A percentile compares a stretch with the other conserved stretches of the same genome.
These are phyloP conservation scores for Heliconius charithonia DNA, from an alignment of 2,888 invertebrate species.

Conservation along the genomic window DNA sequence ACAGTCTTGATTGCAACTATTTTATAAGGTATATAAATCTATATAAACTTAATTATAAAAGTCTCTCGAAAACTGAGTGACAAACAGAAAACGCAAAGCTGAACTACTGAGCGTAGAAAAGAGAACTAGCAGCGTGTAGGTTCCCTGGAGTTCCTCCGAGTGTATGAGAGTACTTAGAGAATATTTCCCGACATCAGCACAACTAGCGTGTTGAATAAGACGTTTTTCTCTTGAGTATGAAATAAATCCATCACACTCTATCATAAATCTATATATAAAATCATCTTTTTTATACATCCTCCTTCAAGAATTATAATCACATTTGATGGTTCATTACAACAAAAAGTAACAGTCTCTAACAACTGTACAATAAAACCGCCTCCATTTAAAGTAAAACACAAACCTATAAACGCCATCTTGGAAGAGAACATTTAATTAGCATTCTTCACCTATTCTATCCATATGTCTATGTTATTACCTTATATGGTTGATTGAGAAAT, in stretches of 20 bases:
- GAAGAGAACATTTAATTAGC: neutral
- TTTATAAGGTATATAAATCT: too few relatives aligned
- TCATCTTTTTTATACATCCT: neutral
- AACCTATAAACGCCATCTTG: neutral
- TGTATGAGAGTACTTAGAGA: too few relatives aligned
- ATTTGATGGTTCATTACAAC: constrained; percentile 14
- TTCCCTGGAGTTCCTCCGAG: too few relatives aligned
- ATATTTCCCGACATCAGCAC: too few relatives aligned
- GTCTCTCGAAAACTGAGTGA: neutral
- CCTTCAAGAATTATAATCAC: constrained; percentile 9
- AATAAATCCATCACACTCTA: neutral
- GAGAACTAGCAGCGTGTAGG: too few relatives aligned
- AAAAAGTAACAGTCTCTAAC: constrained; percentile 2
- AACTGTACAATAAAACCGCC: neutral
- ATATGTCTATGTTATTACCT: constrained; percentile 3
- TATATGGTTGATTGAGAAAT: constrained; percentile 40
- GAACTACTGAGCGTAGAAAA: too few relatives aligned
- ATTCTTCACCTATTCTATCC: constrained; percentile 13
- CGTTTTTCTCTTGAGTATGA: neutral
- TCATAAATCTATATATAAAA: neutral
- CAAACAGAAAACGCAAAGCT: too few relatives aligned
- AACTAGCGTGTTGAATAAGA: too few relatives aligned
- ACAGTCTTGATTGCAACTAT: too few relatives aligned
- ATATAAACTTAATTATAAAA: too few relatives aligned
- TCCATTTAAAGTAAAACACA: constrained; percentile 2